Evolutionary conservation across 2,113 vertebrate genomes (phyloP), one percentile per base, ranked within the genome.

Genomic region (Saccopteryx bilineata): DNA sequence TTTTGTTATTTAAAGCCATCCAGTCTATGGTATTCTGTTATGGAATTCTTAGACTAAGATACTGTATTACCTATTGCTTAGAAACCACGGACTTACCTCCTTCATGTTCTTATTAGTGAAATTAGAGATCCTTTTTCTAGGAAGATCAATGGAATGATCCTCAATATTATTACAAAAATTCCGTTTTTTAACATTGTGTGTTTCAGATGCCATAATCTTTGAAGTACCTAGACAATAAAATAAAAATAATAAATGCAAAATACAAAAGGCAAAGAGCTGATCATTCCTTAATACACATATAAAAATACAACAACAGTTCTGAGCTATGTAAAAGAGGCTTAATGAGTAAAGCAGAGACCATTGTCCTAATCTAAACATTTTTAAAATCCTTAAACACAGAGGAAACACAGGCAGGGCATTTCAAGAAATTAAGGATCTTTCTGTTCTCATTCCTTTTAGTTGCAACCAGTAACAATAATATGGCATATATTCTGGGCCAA

Each of bases 181-280:
- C 58, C 98, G 96, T 96, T 98, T 98, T 97, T 98, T 98, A 98
- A 97, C 98, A 98, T 98, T 98, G 99, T 99, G 98, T 96, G 98
- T 98, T 99, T 99, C 99, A 97, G 98, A 99, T 98, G 99, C 99
- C 99, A 99, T 99, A 98, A 97, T 98, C 98, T 94, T 97, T 96
- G 96, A 98, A 97, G 98, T 99, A 96, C 97, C 99, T 99, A 95
- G 18, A 94, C 23, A 93, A 95, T 28, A 96, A 94, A 96, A 50
- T 75, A 91, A 85, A 52, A 93, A 66, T 50, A 95, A 83, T 76
- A 90, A 96, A 75, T 50, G 48, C 14, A 90, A 96, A 93, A 87
- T 60, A 89, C 7, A 87, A 81, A 96, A 92, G 61, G 9, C 31
- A 61, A 79, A 80, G 56, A 93, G 46, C 5, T 48, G 10, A 56